phyloP scores from a whole-genome alignment of 2,797 vertebrate genomes.

The Vultur gryphus region DNA sequence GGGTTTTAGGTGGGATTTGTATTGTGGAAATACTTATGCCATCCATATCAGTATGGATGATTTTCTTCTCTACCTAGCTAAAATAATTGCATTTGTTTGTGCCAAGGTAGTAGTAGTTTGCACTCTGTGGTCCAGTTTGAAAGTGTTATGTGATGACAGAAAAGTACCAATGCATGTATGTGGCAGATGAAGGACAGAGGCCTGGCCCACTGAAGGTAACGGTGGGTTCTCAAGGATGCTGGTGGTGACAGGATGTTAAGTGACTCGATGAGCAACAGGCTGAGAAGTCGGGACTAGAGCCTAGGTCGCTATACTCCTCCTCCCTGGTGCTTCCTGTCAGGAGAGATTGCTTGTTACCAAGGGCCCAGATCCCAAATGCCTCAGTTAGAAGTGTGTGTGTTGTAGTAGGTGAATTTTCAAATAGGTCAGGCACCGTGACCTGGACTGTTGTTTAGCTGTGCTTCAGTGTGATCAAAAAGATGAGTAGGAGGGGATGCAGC shows the following conservation, averaged over 20 bases:
- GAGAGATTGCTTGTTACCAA: not conserved
- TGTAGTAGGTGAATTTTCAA: not conserved
- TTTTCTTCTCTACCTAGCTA: not conserved
- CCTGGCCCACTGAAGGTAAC: not conserved
- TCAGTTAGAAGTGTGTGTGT: not conserved
- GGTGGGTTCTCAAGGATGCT: not conserved
- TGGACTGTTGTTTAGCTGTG: not conserved
- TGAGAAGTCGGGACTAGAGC: not conserved
- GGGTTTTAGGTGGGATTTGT: not conserved
- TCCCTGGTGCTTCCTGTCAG: not conserved
- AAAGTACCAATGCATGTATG: not conserved
- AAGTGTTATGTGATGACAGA: not conserved
- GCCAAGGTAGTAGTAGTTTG: not conserved
- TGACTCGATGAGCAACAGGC: not conserved
- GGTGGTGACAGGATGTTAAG: not conserved
- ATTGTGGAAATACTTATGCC: not conserved
- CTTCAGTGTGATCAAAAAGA: not conserved
- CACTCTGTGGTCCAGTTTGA: fast-evolving
- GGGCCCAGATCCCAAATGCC: not conserved
- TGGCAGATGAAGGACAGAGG: not conserved
- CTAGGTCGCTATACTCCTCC: not conserved
- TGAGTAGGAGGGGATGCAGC: slow-evolving; percentile 4
- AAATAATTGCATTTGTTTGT: not conserved
- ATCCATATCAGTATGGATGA: not conserved
- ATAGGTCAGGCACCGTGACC: not conserved